Evolutionary conservation across 2,888 invertebrate species (phyloP), one percentile per base, ranked within the genome.

Genomic region (Lasioglossum marginatum): DNA sequence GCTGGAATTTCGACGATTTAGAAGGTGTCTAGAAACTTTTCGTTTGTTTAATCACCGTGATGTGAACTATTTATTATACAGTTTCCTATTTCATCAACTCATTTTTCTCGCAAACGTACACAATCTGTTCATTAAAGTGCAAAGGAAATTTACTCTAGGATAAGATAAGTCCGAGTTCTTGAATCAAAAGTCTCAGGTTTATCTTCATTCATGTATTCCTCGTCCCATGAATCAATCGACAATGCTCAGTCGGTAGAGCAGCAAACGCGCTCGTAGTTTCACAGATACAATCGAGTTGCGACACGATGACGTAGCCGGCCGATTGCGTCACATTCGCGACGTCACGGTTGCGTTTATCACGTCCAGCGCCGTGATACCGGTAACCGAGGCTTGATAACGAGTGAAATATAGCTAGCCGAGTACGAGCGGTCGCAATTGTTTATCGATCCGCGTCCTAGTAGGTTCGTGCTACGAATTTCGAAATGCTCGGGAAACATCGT

Each of bases 341-440:
- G 83, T 83, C 77, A 83, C 57, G 10, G 34, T 23, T 23, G 37
- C 75, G 37, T 77, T 68, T 80, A 77, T 83, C 52, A 8, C 66
- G 66, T 6, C 14, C 57, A 27, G 27, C n/a, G n/a, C 5, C 27
- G 14, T 31, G 45, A 70, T 76, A 73, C 79, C 63, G 43, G 48
- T 73, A 60, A 73, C 40, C 8, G 52, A 16, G 70, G n/a, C 16
- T 37, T n/a, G 83, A 86, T 86, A 86, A 86, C 84, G 80, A 27
- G 34, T 45, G 77, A 77, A 78, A 74, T 57, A 78, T 34, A 76
- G 63, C 45, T 16, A 71, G 43, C 37, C 74, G 43, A 43, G 43
- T 43, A 43, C 45, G 45, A 57, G 52, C 71, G 70, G 52, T 19
- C 43, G 63, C 75, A 75, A 80, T 75, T 83, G 77, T 75, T 83